A percentile compares a stretch with the other conserved stretches of the same genome.
These are phyloP conservation scores for Cydia splendana DNA, from an alignment of 1,140 invertebrate species.

Conservation along the genomic window DNA sequence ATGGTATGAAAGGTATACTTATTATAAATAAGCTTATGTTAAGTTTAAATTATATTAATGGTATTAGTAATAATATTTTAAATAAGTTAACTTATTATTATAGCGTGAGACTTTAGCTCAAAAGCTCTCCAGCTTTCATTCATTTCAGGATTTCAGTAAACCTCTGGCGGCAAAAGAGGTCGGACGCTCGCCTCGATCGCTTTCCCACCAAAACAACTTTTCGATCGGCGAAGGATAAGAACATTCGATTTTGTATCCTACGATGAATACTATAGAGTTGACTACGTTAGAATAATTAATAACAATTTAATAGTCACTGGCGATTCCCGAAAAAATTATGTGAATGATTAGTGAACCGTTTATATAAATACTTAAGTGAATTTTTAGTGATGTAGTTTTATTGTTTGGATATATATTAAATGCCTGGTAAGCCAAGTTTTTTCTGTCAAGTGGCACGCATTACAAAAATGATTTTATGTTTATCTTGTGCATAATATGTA, in stretches of 20 bases:
- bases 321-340: too few relatives aligned
- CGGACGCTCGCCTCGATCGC: not conserved
- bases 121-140: not conserved
- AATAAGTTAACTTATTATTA: too few relatives aligned
- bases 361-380: too few relatives aligned
- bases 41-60: too few relatives aligned
- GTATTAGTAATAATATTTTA: too few relatives aligned
- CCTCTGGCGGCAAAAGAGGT: not conserved
- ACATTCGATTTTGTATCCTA: not conserved
- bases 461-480: not conserved
- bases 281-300: not conserved
- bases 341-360: too few relatives aligned
- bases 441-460: not conserved
- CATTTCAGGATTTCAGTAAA: not conserved
- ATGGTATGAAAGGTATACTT: too few relatives aligned
- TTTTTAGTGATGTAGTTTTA: not conserved
- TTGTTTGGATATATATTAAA: not conserved
- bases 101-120: not conserved
- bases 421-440: conserved; percentile 1
- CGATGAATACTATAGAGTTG: not conserved
- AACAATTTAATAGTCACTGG: not conserved
- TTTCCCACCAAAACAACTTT: not conserved
- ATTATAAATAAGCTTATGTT: too few relatives aligned
- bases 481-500: not conserved
- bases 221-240: not conserved